Evolutionary conservation across 2,888 invertebrate species (phyloP).

Genomic region (Phanerotoma sp.): DNA sequence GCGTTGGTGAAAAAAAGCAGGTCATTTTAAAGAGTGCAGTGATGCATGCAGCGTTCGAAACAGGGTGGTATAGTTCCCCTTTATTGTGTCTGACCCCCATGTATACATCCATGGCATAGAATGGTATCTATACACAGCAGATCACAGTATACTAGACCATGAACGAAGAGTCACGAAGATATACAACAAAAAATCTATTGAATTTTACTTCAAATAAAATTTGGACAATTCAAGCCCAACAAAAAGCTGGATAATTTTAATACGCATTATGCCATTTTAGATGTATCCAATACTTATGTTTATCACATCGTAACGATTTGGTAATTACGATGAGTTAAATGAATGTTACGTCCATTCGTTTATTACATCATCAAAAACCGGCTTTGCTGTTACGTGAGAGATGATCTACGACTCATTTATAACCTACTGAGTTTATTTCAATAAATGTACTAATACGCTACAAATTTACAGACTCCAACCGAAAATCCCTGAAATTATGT

Average conservation of each 20-base stretch:
- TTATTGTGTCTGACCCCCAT: conserved; percentile 43
- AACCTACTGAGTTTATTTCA: conserved; percentile 20
- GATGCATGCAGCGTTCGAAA: conserved; percentile 48
- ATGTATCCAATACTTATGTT: no score
- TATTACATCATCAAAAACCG: conserved; percentile 8
- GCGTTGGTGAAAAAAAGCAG: conserved; percentile 45
- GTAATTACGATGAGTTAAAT: background rate
- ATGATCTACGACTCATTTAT: conserved; percentile 17
- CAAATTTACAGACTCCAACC: conserved; percentile 15
- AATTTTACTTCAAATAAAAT: background rate
- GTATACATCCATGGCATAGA: conserved; percentile 32
- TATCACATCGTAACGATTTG: background rate
- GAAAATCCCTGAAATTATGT: background rate
- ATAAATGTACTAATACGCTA: conserved; percentile 13
- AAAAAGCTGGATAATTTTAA: background rate
- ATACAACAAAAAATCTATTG: background rate
- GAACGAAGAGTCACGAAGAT: conserved; percentile 13
- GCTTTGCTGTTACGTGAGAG: background rate
- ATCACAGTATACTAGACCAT: conserved; percentile 31
- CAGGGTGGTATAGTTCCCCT: conserved; percentile 29
- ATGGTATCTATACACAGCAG: conserved; percentile 51
- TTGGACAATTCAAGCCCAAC: background rate
- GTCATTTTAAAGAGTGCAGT: conserved; percentile 53
- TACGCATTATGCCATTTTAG: background rate
- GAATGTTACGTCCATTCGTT: background rate